phyloP scores from a whole-genome alignment of 2,113 vertebrate species.

The Melozone crissalis region DNA sequence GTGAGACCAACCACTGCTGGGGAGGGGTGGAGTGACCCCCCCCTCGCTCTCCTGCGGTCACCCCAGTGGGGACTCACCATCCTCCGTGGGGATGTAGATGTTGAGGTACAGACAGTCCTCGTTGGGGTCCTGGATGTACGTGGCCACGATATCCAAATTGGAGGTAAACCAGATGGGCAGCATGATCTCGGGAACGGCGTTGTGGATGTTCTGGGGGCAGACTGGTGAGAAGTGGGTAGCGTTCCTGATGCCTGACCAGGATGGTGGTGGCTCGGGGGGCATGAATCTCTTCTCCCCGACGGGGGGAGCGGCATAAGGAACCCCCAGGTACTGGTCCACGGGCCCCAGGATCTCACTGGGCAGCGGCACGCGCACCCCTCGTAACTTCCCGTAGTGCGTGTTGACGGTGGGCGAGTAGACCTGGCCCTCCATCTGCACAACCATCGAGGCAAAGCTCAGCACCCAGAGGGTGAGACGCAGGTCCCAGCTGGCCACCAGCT shows the following conservation, averaged over 20 bases:
- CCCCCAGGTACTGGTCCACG: constrained; percentile 87
- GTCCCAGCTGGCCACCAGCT: constrained; percentile 72
- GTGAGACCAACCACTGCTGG: constrained; percentile 54
- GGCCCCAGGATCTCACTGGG: constrained; percentile 97
- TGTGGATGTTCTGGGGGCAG: constrained; percentile 99
- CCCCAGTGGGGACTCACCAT: constrained; percentile 90
- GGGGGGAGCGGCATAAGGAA: constrained; percentile 90
- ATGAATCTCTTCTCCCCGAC: constrained; percentile 94
- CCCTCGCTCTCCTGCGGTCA: not conserved
- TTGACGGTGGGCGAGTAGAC: constrained; percentile 95
- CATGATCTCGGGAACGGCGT: constrained; percentile 98
- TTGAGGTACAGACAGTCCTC: constrained; percentile 99
- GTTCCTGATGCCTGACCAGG: constrained; percentile 98
- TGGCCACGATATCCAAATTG: constrained; percentile 98
- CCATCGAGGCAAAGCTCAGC: constrained; percentile 82
- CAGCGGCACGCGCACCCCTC: constrained; percentile 90
- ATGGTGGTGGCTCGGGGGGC: constrained; percentile 92
- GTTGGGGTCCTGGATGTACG: constrained; percentile 97
- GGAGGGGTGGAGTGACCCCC: constrained; percentile 14
- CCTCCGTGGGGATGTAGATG: constrained; percentile 99
- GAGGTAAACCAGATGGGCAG: constrained; percentile 99
- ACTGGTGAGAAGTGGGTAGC: constrained; percentile 97
- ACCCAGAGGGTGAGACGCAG: constrained; percentile 84
- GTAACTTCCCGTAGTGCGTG: constrained; percentile 95
- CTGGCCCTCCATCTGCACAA: constrained; percentile 79